These are phyloP conservation scores for Pluvialis apricaria DNA, from an alignment of 2,113 vertebrate genomes.

Conservation along the genomic window DNA sequence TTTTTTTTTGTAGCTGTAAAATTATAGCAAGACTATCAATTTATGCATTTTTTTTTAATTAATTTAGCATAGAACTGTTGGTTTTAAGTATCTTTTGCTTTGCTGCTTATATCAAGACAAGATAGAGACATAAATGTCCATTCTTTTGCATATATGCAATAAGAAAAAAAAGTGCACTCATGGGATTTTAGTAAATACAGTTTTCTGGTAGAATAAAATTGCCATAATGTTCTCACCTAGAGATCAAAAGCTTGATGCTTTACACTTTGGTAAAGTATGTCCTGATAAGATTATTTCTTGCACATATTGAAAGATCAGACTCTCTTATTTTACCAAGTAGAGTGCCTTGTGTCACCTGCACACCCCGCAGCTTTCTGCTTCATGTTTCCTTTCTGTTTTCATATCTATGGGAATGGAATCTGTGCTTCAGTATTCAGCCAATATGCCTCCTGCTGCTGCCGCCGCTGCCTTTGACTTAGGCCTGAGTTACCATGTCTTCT, in stretches of 20 bases:
- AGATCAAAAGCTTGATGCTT: not conserved
- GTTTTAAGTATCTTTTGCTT: not conserved
- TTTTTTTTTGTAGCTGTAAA: not conserved
- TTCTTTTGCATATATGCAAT: not conserved
- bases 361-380: slow-evolving; percentile 1
- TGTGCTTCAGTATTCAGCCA: slow-evolving; percentile 4
- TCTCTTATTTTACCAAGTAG: not conserved
- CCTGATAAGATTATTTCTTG: not conserved
- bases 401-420: slow-evolving; percentile 56
- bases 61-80: not conserved
- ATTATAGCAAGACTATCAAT: not conserved
- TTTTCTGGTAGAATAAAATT: not conserved
- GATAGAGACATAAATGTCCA: not conserved
- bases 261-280: not conserved
- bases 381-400: slow-evolving; percentile 59
- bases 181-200: not conserved
- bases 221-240: not conserved
- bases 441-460: slow-evolving; percentile 29
- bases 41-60: not conserved
- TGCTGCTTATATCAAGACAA: not conserved
- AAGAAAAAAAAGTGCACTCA: not conserved
- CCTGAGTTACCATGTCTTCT: slow-evolving; percentile 34
- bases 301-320: not conserved
- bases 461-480: slow-evolving; percentile 10
- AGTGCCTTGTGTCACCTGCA: not conserved